Evolutionary conservation across 2,113 vertebrate genomes (phyloP).

Genomic region (Pygoscelis adeliae): DNA sequence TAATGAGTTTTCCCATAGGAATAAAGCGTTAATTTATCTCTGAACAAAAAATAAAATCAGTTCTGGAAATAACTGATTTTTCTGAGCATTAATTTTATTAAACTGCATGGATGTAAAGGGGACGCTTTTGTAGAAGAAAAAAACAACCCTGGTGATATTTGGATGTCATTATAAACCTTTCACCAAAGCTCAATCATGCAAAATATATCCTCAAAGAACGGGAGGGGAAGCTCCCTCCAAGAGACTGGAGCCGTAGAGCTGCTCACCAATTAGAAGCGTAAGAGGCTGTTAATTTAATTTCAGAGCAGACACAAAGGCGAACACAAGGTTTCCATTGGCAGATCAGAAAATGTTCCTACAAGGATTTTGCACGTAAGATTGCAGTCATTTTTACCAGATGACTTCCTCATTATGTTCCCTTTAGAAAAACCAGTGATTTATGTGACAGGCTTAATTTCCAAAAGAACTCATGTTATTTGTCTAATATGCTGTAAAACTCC

Average conservation of each 20-base stretch:
- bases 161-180: not conserved
- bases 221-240: not conserved
- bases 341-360: not conserved
- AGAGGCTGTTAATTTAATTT: not conserved
- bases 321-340: not conserved
- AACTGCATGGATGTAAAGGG: not conserved
- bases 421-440: not conserved
- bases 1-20: not conserved
- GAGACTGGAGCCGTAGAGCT: not conserved
- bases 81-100: not conserved
- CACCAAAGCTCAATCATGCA: not conserved
- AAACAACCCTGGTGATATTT: not conserved
- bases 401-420: not conserved
- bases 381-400: not conserved
- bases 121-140: not conserved
- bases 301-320: not conserved
- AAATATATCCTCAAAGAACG: not conserved
- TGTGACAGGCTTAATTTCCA: not conserved
- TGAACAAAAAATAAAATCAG: not conserved
- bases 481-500: not conserved
- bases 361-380: not conserved
- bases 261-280: not conserved
- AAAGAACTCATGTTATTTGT: not conserved
- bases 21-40: not conserved
- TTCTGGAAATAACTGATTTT: not conserved